phyloP scores from a whole-genome alignment of 2,797 vertebrate species.

The Falco peregrinus region DNA sequence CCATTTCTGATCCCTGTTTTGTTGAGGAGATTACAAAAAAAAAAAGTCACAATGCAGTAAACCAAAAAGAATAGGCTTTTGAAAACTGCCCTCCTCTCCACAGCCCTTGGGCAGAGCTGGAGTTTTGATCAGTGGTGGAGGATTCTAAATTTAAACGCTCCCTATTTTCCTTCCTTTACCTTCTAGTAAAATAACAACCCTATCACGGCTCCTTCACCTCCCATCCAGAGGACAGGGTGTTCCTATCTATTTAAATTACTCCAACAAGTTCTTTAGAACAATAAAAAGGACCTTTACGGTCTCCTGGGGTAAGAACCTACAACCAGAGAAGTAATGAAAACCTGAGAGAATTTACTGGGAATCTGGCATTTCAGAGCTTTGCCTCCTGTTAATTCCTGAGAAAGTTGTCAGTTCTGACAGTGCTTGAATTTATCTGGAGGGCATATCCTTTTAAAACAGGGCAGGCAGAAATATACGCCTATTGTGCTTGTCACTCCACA shows the following conservation, averaged over 20 bases:
- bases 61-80: slow-evolving; percentile 45
- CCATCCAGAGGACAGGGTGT: background rate
- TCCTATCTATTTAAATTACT: slow-evolving; percentile 39
- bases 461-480: background rate
- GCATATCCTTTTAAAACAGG: slow-evolving; percentile 12
- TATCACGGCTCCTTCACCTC: background rate
- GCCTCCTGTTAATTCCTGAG: slow-evolving; percentile 11
- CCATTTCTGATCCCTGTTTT: slow-evolving; percentile 74
- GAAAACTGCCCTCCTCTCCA: background rate
- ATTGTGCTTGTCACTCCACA: background rate
- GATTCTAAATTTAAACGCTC: slow-evolving; percentile 46
- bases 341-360: background rate
- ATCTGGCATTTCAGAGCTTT: slow-evolving; percentile 1
- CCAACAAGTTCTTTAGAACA: slow-evolving; percentile 19
- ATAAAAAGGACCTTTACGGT: slow-evolving; percentile 12
- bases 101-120: slow-evolving; percentile 7
- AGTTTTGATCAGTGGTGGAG: slow-evolving; percentile 16
- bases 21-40: slow-evolving; percentile 60
- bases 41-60: slow-evolving; percentile 45
- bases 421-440: slow-evolving; percentile 15
- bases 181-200: slow-evolving; percentile 9
- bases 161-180: background rate
- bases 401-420: slow-evolving; percentile 28
- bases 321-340: slow-evolving; percentile 24
- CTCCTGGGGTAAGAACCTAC: background rate